Evolutionary conservation across 2,888 invertebrate species (phyloP), one percentile per base, ranked within the genome.

Genomic region (Pyrgus malvae): DNA sequence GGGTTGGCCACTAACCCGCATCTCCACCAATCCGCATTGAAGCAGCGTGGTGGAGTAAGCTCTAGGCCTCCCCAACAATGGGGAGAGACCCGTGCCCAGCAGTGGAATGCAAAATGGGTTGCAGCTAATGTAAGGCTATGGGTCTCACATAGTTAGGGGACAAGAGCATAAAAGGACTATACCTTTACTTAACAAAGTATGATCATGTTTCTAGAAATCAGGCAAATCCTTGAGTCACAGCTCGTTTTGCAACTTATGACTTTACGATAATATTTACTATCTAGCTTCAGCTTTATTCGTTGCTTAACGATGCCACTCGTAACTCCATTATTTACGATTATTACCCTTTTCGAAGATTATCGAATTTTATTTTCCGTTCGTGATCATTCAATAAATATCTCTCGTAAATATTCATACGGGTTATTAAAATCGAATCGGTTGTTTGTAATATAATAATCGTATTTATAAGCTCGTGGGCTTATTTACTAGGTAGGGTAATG

Each of bases 241-340:
- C 55, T 50, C 6, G 49, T 40, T 40, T 46, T 17, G 48, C 40
- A 14, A 63, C 45, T 62, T 57, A 57, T 44, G 63, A 63, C 54
- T 63, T 65, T 60, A 72, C 59, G 67, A 64, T 67, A 68, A 68
- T 57, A 62, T 70, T 67, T 65, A 69, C 64, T 66, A 68, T 59
- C 61, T 70, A 74, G 67, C 67, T 69, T 61, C 40, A 53, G 16
- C 17, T 67, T 67, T 65, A 68, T 70, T 66, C 66, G 64, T 63
- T 65, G 63, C 58, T 68, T 68, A 73, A 74, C 74, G 72, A 73
- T 69, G 62, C 62, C 40, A 45, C 35, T 72, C 74, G 74, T 78
- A 75, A 80, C 72, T 64, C 61, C 54, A 69, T 71, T 76, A 82
- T 84, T 84, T 85, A 85, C 77, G 80, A 72, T 78, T 75, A 78